Evolutionary conservation across 2,113 vertebrate genomes (phyloP).

Genomic region (Oryzias celebensis): DNA sequence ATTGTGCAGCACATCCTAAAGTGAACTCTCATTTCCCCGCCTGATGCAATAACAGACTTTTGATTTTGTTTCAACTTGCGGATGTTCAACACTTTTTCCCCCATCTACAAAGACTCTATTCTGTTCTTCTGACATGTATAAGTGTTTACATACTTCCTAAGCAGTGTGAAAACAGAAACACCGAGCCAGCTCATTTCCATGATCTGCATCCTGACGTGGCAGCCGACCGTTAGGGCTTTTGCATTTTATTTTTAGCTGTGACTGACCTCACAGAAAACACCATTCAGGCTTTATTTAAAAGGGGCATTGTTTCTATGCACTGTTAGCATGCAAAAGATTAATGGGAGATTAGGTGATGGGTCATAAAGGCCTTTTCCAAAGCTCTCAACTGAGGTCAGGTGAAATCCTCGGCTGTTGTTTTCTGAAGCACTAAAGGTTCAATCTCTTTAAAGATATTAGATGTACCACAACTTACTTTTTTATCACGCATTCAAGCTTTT

Average conservation of each 20-base stretch:
- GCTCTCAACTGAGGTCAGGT: constrained; percentile 22
- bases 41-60: constrained; percentile 36
- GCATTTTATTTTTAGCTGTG: constrained; percentile 37
- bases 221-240: constrained; percentile 12
- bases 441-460: not conserved
- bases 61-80: constrained; percentile 15
- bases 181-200: constrained; percentile 19
- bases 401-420: not conserved
- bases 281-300: constrained; percentile 17
- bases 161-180: not conserved
- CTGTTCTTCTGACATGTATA: not conserved
- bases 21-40: constrained; percentile 41
- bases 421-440: not conserved
- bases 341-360: constrained; percentile 25
- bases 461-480: not conserved
- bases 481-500: not conserved
- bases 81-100: not conserved
- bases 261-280: constrained; percentile 25
- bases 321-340: constrained; percentile 17
- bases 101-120: not conserved
- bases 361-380: constrained; percentile 25
- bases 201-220: constrained; percentile 6
- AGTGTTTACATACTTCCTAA: not conserved
- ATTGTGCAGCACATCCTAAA: constrained; percentile 37
- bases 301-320: constrained; percentile 19